phyloP scores from a whole-genome alignment of 1,140 invertebrate genomes.

The Drusus annulatus region DNA sequence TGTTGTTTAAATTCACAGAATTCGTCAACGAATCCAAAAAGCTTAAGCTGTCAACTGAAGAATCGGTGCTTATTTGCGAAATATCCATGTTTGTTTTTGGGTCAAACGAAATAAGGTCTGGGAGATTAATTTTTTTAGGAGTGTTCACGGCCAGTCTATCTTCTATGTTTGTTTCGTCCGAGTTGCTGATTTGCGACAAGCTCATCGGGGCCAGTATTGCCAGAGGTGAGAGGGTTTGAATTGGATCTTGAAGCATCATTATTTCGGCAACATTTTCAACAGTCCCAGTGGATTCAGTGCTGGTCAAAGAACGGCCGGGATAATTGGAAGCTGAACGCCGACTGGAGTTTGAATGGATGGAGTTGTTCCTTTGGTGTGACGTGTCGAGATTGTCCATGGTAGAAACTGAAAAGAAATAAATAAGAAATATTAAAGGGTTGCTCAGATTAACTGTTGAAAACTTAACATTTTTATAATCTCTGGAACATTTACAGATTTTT shows the following conservation, averaged over 20 bases:
- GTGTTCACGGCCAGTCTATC: conserved; percentile 2
- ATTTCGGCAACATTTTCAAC: conserved; percentile 43
- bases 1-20: conserved; percentile 3
- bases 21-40: conserved; percentile 31
- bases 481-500: no score
- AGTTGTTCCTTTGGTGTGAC: conserved; percentile 17
- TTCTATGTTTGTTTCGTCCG: not conserved
- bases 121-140: conserved; percentile 50
- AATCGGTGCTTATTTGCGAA: conserved; percentile 46
- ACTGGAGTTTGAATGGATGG: conserved; percentile 3
- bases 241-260: conserved; percentile 33
- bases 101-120: conserved; percentile 53
- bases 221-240: conserved; percentile 2
- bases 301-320: not conserved
- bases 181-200: conserved; percentile 3
- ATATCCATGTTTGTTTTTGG: conserved; percentile 37
- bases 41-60: conserved; percentile 44
- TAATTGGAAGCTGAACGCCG: conserved; percentile 18
- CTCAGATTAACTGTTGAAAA: no score
- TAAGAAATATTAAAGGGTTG: not conserved
- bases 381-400: conserved; percentile 42
- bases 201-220: not conserved
- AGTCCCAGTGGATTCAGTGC: not conserved
- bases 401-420: conserved; percentile 36
- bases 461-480: no score